Base-by-base conservation (phyloP, 2,888 invertebrate genomes). In the Thalpophila matura region DNA sequence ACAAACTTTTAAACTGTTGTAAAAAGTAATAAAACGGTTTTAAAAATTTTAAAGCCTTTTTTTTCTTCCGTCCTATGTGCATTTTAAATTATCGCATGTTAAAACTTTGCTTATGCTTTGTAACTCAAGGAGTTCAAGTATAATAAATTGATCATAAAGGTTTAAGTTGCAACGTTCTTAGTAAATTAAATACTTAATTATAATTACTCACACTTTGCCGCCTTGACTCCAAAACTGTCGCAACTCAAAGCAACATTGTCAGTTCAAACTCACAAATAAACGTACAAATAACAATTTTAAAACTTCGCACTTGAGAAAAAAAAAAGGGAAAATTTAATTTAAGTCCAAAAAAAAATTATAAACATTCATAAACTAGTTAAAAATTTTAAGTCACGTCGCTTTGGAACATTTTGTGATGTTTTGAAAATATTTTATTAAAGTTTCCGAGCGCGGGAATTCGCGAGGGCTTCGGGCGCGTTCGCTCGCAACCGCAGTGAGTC, bases 321-420 rank as follows among this genome's bases (percentile, higher is more conserved):
- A 58, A 66, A 66, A 50, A 24, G 54, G 70, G 61, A 55, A 59
- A 63, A 65, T 20, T 43, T 29, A 57, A 57, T 68, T 71, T 56
- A 64, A 55, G 62, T 75, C 40, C 24, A 49, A 63, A 73, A 65
- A 66, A 67, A 65, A 67, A 45, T 69, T 63, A 54, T 40, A 38
- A 59, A 76, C 66, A 76, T 49, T 65, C 54, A 49, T 38, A 57
- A 76, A 70, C 67, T 75, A 51, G 64, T 64, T 22, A 66, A 57
- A 63, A 47, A 65, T 64, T 63, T 85, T 80, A 88, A 77, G 87
- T 89, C 78, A 89, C 84, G 62, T 88, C 86, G 70, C 65, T 76
- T 68, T 73, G 67, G 64, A 84, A 86, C 88, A 88, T 89, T 84
- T 83, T 81, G 18, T 74, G 56, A 58, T 71, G 72, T 55, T 53